Conservation (phyloP, 2,797 vertebrate genomes). For the Tiaroga cobitis region DNA sequence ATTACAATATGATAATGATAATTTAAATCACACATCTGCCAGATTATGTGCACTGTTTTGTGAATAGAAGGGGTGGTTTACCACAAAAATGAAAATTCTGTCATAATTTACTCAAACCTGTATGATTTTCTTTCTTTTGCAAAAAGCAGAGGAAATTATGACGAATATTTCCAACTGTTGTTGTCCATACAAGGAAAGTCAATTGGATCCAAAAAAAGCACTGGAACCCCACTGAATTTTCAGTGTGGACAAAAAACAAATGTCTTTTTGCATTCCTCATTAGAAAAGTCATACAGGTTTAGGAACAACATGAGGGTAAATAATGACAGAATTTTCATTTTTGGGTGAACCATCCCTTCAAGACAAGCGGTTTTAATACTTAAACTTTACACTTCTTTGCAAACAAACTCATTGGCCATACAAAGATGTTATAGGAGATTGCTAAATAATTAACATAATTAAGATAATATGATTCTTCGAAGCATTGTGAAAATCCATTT, state of each 20-base stretch:
- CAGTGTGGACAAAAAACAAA: not conserved
- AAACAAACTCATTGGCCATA: constrained; percentile 11
- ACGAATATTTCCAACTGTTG: not conserved
- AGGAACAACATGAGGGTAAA: too few relatives aligned
- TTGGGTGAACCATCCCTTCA: not conserved
- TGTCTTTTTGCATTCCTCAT: not conserved
- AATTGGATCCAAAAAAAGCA: not conserved
- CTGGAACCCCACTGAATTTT: not conserved
- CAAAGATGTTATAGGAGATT: not conserved
- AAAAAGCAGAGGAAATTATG: not conserved
- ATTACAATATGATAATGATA: constrained; percentile 53
- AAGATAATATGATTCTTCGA: constrained; percentile 33
- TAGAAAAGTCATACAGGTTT: not conserved
- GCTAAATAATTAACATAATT: not conserved
- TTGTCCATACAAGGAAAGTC: not conserved
- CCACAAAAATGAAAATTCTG: not conserved
- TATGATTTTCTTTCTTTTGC: not conserved
- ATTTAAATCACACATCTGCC: constrained; percentile 54
- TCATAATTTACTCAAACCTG: not conserved
- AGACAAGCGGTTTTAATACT: not conserved
- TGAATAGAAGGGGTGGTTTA: not conserved
- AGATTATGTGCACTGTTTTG: constrained; percentile 10
- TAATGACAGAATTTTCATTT: not conserved
- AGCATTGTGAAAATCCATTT: constrained; percentile 23
- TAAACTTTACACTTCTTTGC: not conserved